phyloP scores from a whole-genome alignment of 1,140 invertebrate genomes.

The Spodoptera frugiperda region DNA sequence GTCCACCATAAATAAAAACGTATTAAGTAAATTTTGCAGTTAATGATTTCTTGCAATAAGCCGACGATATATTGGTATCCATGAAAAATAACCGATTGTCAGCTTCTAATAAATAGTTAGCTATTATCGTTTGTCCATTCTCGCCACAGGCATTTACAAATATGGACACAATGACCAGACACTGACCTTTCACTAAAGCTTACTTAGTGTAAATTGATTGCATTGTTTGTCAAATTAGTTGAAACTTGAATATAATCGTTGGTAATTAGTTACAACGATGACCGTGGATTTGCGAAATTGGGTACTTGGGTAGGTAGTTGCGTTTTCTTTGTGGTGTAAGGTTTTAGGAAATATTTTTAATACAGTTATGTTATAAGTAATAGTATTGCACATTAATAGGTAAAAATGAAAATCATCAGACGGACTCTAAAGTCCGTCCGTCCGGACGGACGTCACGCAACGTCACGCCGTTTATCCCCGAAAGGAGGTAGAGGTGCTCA shows the following conservation, averaged over 20 bases:
- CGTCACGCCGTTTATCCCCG: too few relatives aligned
- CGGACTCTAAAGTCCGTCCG: too few relatives aligned
- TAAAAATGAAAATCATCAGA: too few relatives aligned
- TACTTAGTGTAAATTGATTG: constrained; percentile 1
- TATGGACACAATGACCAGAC: constrained; percentile 6
- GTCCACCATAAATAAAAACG: too few relatives aligned
- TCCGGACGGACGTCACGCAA: too few relatives aligned
- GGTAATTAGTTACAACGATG: neutral
- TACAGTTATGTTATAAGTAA: too few relatives aligned
- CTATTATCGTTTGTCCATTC: neutral
- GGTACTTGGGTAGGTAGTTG: neutral
- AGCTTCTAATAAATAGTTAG: neutral
- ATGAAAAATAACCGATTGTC: neutral
- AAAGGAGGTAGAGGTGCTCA: too few relatives aligned
- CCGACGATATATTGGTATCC: neutral
- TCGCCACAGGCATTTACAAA: neutral
- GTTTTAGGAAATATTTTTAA: too few relatives aligned
- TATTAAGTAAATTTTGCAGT: too few relatives aligned
- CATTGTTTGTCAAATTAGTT: constrained; percentile 17
- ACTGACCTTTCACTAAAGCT: neutral
- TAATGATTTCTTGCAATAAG: too few relatives aligned
- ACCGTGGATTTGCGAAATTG: neutral
- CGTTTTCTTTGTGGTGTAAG: too few relatives aligned
- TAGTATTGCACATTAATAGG: too few relatives aligned
- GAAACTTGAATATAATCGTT: neutral